Evolutionary conservation across 2,797 vertebrate genomes (phyloP), one percentile per base, ranked within the genome.

Genomic region (Paratrypauchen microcephalus): DNA sequence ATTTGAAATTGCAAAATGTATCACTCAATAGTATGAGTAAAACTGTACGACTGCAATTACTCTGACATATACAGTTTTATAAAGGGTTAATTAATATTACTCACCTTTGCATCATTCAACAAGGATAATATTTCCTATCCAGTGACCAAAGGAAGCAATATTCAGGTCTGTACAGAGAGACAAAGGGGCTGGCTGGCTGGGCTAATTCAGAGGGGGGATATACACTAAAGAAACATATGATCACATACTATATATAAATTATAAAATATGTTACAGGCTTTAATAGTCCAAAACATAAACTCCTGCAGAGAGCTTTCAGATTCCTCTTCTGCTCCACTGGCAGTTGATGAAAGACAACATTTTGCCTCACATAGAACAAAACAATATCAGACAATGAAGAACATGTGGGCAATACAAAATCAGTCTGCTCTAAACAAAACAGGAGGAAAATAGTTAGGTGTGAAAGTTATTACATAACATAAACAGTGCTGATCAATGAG

Each of bases 371-470:
- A 89, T 86, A 90, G 78, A 88, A 88, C 86, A 87, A 89, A 90
- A 87, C 80, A 86, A 90, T 80, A 77, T 70, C 71, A 70, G 70
- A 26, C 74, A 88, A 92, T 90, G 81, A 86, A 73, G 66, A 89
- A 81, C 93, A 94, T 89, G 91, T 91, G 92, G 86, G 75, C 73
- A 80, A 78, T 75, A 73, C 78, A 81, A 76, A 89, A 88, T 91
- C 68, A 73, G 83, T 89, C 86, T 15, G 4, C 39, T 72, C 69
- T 75, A 84, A 86, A 92, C 89, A 62, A 79, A 76, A 74, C 72
- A 68, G 19, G 21, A 66, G 72, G 82, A 76, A 74, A 74, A 84
- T 78, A 72, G 79, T 85, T 78, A 77, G 73, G 80, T 12, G 0
- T 75, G 65, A 72, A 86, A 84, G 65, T 79, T 60, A 77, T 36